phyloP scores from a whole-genome alignment of 2,888 invertebrate species.

The Fragum fragum region DNA sequence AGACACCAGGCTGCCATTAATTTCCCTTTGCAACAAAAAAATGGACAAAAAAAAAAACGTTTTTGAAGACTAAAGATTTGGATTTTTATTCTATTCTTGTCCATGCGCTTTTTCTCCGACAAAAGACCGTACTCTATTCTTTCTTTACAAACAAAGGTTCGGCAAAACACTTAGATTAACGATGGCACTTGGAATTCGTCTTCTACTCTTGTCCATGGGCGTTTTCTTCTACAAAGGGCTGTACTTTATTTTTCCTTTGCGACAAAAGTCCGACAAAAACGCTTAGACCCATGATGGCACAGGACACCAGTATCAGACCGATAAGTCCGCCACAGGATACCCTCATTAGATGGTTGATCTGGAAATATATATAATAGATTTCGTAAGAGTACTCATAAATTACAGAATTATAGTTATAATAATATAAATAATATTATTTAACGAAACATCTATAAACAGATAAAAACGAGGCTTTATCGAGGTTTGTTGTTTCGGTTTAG shows the following conservation, averaged over 20 bases:
- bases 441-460: too few relatives aligned
- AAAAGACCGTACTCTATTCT: conserved; percentile 36
- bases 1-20: too few relatives aligned
- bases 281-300: conserved; percentile 51
- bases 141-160: conserved; percentile 34
- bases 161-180: conserved; percentile 46
- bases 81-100: neutral
- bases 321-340: conserved; percentile 77
- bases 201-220: neutral
- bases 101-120: conserved; percentile 17
- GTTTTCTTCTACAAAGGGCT: conserved; percentile 31
- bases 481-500: too few relatives aligned
- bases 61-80: too few relatives aligned
- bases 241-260: conserved; percentile 36
- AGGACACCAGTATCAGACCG: conserved; percentile 68
- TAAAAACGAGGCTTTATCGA: too few relatives aligned
- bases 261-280: conserved; percentile 46
- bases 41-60: too few relatives aligned
- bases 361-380: too few relatives aligned
- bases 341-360: conserved; percentile 71
- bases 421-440: too few relatives aligned
- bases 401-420: too few relatives aligned
- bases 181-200: too few relatives aligned
- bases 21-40: too few relatives aligned
- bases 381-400: too few relatives aligned